These are phyloP conservation scores for Syrrhaptes paradoxus DNA, from an alignment of 2,113 vertebrate genomes.

Conservation along the genomic window DNA sequence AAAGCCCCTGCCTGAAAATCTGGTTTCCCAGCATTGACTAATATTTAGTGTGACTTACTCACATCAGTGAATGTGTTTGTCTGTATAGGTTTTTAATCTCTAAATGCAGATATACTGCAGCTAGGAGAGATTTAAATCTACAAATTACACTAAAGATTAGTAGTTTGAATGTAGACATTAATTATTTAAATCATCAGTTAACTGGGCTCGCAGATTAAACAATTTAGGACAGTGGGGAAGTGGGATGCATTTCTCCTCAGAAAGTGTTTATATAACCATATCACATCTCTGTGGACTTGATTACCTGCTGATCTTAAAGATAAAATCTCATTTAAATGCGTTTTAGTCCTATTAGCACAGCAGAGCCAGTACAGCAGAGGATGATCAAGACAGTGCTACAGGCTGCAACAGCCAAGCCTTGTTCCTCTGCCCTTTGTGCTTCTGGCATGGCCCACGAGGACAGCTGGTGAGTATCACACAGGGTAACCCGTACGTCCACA, in stretches of 20 bases:
- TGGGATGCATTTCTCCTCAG: not conserved
- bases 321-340: not conserved
- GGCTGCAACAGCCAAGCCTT: not conserved
- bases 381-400: not conserved
- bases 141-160: not conserved
- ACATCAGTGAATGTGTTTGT: not conserved
- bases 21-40: not conserved
- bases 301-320: not conserved
- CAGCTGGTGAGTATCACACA: accelerated
- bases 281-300: not conserved
- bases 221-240: not conserved
- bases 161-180: not conserved
- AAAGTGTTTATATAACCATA: not conserved
- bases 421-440: not conserved
- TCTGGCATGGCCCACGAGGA: accelerated
- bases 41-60: not conserved
- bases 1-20: not conserved
- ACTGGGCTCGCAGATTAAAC: not conserved
- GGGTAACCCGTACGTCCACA: accelerated
- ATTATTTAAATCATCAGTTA: not conserved
- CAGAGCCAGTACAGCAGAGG: not conserved
- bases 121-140: not conserved
- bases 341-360: not conserved
- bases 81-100: not conserved
- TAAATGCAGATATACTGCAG: not conserved